These are phyloP conservation scores for human DNA, from an alignment of 2,113 vertebrate genomes.

Conservation along the genomic window DNA sequence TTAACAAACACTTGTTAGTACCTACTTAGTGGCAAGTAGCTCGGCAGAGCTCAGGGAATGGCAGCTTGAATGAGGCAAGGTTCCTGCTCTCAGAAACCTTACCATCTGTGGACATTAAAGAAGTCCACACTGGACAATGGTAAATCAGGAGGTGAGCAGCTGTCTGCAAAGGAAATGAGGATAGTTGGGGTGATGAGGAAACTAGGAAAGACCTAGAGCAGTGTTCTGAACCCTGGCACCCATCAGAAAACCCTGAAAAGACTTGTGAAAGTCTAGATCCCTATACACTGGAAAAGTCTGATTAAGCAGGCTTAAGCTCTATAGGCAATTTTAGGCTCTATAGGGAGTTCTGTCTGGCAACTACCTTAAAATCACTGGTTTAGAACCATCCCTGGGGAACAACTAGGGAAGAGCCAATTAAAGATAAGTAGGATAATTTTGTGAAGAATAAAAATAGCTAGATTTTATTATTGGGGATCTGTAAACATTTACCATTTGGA, in stretches of 20 bases:
- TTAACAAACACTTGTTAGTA: not conserved
- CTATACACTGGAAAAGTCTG: not conserved
- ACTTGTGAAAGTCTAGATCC: not conserved
- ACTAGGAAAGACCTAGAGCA: not conserved
- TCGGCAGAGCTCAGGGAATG: not conserved
- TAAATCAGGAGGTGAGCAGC: not conserved
- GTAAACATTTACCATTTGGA: not conserved
- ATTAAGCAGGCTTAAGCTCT: not conserved
- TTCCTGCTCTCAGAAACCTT: not conserved
- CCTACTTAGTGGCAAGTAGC: not conserved
- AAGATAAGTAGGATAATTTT: not conserved
- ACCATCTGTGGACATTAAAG: not conserved
- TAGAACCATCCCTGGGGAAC: not conserved
- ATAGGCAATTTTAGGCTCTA: not conserved
- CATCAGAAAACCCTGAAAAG: not conserved
- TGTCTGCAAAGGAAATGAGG: not conserved
- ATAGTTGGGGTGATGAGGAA: not conserved
- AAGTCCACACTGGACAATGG: not conserved
- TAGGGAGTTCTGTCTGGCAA: not conserved
- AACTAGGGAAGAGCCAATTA: not conserved
- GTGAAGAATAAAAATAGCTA: not conserved
- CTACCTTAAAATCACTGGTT: not conserved
- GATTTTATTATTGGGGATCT: conserved; percentile 16
- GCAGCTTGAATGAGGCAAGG: not conserved
- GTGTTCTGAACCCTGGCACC: not conserved